Conservation (phyloP, 2,113 vertebrate species). For the Corydoras sp. region DNA sequence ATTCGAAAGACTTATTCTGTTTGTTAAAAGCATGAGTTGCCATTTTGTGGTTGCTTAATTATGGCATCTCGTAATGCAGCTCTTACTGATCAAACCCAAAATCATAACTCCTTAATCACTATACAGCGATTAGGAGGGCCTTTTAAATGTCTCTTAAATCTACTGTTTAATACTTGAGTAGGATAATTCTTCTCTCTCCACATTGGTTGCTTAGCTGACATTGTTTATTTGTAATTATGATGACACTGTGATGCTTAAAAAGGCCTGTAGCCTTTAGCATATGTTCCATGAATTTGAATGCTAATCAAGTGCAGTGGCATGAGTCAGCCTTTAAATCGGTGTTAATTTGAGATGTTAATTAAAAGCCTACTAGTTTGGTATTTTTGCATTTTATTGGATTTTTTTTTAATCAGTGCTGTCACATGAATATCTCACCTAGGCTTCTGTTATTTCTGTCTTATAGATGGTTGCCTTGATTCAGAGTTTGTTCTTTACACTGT, state of each 20-base stretch:
- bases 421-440: background rate
- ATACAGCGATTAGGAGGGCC: slow-evolving; percentile 27
- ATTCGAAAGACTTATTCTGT: background rate
- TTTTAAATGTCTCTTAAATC: slow-evolving; percentile 29
- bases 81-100: slow-evolving; percentile 24
- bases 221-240: slow-evolving; percentile 23
- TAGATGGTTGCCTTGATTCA: too few relatives aligned
- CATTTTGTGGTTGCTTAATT: slow-evolving; percentile 44
- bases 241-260: slow-evolving; percentile 46
- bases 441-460: background rate
- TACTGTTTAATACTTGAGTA: slow-evolving; percentile 52
- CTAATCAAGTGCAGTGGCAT: slow-evolving; percentile 33
- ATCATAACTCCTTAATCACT: slow-evolving; percentile 48
- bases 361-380: slow-evolving; percentile 24
- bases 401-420: background rate
- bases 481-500: too few relatives aligned
- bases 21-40: slow-evolving; percentile 8
- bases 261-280: slow-evolving; percentile 33
- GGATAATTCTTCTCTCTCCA: slow-evolving; percentile 25
- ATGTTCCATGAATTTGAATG: slow-evolving; percentile 36
- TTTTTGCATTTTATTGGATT: slow-evolving; percentile 6
- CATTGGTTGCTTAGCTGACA: slow-evolving; percentile 20
- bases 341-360: slow-evolving; percentile 40
- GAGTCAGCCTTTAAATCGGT: slow-evolving; percentile 28
- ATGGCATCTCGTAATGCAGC: slow-evolving; percentile 36